phyloP scores from a whole-genome alignment of 2,113 vertebrate genomes.

The Chlamydotis undulata region DNA sequence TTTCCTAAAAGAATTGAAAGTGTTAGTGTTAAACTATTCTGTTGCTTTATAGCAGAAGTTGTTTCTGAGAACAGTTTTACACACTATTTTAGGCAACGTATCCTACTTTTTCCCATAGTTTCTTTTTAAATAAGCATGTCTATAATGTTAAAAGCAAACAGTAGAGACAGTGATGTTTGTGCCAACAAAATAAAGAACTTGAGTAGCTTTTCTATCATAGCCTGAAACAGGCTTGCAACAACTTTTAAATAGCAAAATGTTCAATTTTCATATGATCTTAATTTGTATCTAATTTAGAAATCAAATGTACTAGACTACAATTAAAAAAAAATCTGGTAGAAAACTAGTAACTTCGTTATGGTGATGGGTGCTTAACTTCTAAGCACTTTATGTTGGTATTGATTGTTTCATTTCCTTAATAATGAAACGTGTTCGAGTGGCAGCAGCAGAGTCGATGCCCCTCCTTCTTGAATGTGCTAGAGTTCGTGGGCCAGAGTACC shows the following conservation, averaged over 20 bases:
- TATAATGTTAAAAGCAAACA: not conserved
- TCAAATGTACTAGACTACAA: not conserved
- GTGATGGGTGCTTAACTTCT: not conserved
- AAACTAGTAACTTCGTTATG: not conserved
- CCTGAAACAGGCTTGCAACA: not conserved
- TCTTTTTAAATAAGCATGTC: not conserved
- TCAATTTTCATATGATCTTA: not conserved
- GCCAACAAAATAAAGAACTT: not conserved
- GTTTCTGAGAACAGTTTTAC: not conserved
- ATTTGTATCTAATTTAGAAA: not conserved
- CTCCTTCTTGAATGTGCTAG: conserved; percentile 92
- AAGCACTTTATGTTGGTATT: not conserved
- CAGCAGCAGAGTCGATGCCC: conserved; percentile 97
- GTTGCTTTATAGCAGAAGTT: not conserved
- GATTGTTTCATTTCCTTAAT: conserved; percentile 76
- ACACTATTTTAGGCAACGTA: not conserved
- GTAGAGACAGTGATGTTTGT: not conserved
- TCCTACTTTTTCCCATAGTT: not conserved
- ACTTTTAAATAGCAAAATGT: not conserved
- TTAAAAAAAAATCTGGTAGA: not conserved
- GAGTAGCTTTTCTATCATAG: not conserved
- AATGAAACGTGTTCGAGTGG: conserved; percentile 88
- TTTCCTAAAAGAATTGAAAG: not conserved
- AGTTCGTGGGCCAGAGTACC: conserved; percentile 93
- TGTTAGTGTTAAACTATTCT: not conserved